Base-by-base conservation (phyloP, 2,888 invertebrate genomes). In the Helleia helle region DNA sequence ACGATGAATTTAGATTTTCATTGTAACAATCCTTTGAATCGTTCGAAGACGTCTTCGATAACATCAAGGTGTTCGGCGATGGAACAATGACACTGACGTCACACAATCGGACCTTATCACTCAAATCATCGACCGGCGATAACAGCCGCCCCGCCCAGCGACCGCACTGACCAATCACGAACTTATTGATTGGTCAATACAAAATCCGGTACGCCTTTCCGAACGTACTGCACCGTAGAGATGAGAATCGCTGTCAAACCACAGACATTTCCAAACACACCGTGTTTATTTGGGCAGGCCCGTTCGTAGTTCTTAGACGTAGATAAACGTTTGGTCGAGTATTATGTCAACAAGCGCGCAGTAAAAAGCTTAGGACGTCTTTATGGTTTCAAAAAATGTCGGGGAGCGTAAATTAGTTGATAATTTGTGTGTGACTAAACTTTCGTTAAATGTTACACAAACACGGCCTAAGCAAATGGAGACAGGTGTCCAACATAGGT, bases 401-500 rank as follows among this genome's bases (percentile, higher is more conserved):
- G 69, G 63, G 63, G 59, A 59, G 57, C 65, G 79, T 79, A 77
- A 81, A 83, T 83, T 83, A 81, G 73, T 75, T 77, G 79, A 76
- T 81, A 83, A 83, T 83, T 74, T 74, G 73, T 77, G 74, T 79
- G 77, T 68, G 79, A 75, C 67, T 76, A 71, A 76, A 77, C 68
- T 81, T 77, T 72, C 70, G 79, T 83, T 80, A 83, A 83, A 80
- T 70, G 71, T 68, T 65, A 72, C 61, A 55, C 62, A 80, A 81
- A 83, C 75, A 81, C 24, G 47, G 65, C 83, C 83, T 84, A 84
- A 81, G 73, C 68, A 81, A 81, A 84, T 71, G 75, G 62, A 68
- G 77, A 76, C 83, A 84, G 83, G 83, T 84, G 83, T 74, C 70
- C 71, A 50, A 62, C 51, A 51, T 48, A 51, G 43, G 47, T 42